Base-by-base conservation (phyloP, 2,888 invertebrate species). In the Nasonovia ribisnigri region DNA sequence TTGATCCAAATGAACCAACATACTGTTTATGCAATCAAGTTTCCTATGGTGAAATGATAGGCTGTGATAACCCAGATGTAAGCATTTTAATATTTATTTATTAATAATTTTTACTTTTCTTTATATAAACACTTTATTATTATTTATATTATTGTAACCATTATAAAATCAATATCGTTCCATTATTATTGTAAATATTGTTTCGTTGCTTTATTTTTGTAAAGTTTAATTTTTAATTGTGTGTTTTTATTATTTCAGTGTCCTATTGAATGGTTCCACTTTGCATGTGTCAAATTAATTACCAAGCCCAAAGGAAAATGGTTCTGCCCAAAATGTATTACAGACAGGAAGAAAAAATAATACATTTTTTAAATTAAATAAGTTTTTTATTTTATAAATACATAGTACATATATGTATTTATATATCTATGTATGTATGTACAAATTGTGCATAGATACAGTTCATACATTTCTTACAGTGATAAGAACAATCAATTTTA, bases 261-360 rank as follows among this genome's bases (percentile, higher is more conserved):
- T 94, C 97, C 98, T 13, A 98, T 99, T 94, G 99, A 99, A 96
- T 99, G 99, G 99, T 99, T 99, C 96, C 99, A 99, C 96, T 99
- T 99, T 96, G 98, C 98, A 16, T 99, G 99, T 96, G 98, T 99
- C 90, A 98, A 98, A 92, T 97, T 99, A 90, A 98, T 98, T 92
- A 98, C 97, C 92, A 99, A 99, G 96, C 99, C 99, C 0, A 99
- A 99, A 96, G 99, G 99, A 67, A 98, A 95, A 94, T 95, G 95
- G 98, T 99, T 97, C 96, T 99, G 99, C 96, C 99, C 99, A 24
- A 98, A 98, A 96, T 99, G 99, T 96, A 97, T 97, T 84, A 97
- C 97, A 95, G 97, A 97, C 95, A 96, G 97, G 95, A 98, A 98
- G 96, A 98, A 97, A 96, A 98, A 98, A 96, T 98, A 97, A 97